phyloP scores from a whole-genome alignment of 2,797 vertebrate genomes.

The Periophthalmus magnuspinnatus region DNA sequence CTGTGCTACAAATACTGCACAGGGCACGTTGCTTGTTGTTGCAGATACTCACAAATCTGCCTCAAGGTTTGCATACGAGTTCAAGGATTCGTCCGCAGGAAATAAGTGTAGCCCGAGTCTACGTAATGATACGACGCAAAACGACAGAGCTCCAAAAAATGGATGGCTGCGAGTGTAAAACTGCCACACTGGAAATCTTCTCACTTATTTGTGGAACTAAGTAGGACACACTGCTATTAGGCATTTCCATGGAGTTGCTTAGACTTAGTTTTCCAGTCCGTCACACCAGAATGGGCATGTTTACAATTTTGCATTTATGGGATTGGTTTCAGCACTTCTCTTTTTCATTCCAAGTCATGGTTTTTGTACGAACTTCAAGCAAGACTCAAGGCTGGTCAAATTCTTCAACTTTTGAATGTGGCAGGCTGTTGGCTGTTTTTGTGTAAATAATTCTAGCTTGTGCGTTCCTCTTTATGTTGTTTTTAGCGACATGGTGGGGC shows the following conservation, averaged over 20 bases:
- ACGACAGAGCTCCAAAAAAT: conserved; percentile 3
- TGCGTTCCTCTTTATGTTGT: neutral
- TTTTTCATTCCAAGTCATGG: neutral
- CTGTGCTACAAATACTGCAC: neutral
- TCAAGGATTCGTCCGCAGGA: conserved; percentile 7
- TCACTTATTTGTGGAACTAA: conserved; percentile 15
- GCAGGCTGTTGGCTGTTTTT: neutral
- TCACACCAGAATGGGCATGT: conserved; percentile 1
- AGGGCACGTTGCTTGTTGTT: conserved; percentile 9
- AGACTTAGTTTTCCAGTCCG: neutral
- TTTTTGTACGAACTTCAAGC: neutral
- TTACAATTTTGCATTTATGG: neutral
- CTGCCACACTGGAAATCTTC: conserved; percentile 1
- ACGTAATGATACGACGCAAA: conserved; percentile 6
- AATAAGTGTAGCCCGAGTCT: conserved; percentile 1
- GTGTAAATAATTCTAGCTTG: neutral
- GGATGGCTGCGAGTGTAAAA: conserved; percentile 7
- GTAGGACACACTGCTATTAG: conserved; percentile 5
- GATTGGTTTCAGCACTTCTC: neutral
- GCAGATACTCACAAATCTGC: conserved; percentile 3
- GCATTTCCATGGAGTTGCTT: conserved; percentile 1
- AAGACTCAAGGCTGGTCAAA: neutral
- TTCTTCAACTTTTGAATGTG: neutral
- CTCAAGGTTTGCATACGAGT: conserved; percentile 8
- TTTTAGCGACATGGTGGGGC: neutral